Base-by-base conservation (phyloP, 2,113 vertebrate species). In the Macroglossus sobrinus region DNA sequence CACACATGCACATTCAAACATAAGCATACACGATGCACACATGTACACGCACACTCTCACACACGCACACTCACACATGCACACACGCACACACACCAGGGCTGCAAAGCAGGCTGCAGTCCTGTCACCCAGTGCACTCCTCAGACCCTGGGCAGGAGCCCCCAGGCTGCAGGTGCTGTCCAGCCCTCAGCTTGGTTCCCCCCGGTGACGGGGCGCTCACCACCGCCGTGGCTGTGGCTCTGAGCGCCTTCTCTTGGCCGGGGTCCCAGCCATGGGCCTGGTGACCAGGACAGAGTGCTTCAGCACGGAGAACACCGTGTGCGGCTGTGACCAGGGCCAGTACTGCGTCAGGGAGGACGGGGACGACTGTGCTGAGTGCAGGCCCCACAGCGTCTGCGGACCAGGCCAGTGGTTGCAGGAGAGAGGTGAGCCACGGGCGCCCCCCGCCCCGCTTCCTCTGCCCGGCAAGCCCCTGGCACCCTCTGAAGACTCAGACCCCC, bases 211-310 rank as follows among this genome's bases (percentile, higher is more conserved):
- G 57, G 59, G 30, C 1, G 2, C 86, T 57, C 45, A 1, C 6
- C 57, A 30, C 38, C 19, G 26, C 16, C 19, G 0, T 0, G 1
- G 30, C 18, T 0, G 8, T 5, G 1, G 19, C 13, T 38, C 47
- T 64, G 18, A 72, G 63, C 35, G 14, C 26, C 40, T 57, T 61
- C n/a, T 93, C 75, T 75, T 59, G 45, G 45, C 45, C 45, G 84
- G 71, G 19, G 4, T n/a, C 69, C 45, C 90, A 97, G 96, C 61
- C 38, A 50, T 91, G 91, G 94, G 68, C 90, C 75, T 96, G 43
- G 22, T 74, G 81, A 57, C 66, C 78, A 69, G 89, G 79, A 26
- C 0, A 33, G 14, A 4, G 0, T 97, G 97, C 88, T 90, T 86
- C 8, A 18, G 21, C 12, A 71, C 5, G 0, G 35, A 69, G 30